Percentiles rank a stretch among this genome's conserved stretches.
phyloP scores from a whole-genome alignment of 2,113 vertebrate species.

The Actenoides lindsayi region DNA sequence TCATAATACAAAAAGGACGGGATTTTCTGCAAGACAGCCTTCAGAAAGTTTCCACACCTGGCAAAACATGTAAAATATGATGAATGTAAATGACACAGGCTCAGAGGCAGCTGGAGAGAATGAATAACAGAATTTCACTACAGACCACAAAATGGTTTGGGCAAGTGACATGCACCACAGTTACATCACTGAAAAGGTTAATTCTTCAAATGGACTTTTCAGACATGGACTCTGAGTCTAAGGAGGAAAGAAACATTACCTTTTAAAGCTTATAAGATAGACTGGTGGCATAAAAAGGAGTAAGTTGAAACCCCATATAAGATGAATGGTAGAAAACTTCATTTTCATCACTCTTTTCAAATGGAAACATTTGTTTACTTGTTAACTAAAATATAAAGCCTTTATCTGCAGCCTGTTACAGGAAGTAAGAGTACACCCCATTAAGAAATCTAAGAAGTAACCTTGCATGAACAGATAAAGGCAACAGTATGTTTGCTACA shows the following conservation, averaged over 20 bases:
- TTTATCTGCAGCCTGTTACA: background rate
- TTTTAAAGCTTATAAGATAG: background rate
- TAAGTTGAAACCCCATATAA: background rate
- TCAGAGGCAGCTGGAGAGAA: background rate
- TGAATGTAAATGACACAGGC: background rate
- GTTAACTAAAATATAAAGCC: background rate
- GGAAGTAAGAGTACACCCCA: background rate
- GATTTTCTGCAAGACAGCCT: background rate
- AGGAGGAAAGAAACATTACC: background rate
- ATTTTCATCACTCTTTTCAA: background rate
- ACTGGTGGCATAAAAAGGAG: background rate
- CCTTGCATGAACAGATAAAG: background rate
- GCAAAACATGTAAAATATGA: background rate
- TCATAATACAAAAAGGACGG: background rate
- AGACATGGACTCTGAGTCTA: background rate
- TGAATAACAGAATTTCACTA: background rate
- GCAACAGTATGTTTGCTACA: rapidly evolving
- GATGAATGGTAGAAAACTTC: background rate
- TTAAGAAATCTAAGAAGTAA: background rate
- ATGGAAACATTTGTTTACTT: background rate
- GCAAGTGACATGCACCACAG: background rate
- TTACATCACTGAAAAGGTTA: background rate
- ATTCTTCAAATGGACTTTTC: constrained; percentile 13
- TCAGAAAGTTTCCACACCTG: background rate
- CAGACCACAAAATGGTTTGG: background rate